Evolutionary conservation across 2,113 vertebrate genomes (phyloP).

Genomic region (Haemorhous mexicanus): DNA sequence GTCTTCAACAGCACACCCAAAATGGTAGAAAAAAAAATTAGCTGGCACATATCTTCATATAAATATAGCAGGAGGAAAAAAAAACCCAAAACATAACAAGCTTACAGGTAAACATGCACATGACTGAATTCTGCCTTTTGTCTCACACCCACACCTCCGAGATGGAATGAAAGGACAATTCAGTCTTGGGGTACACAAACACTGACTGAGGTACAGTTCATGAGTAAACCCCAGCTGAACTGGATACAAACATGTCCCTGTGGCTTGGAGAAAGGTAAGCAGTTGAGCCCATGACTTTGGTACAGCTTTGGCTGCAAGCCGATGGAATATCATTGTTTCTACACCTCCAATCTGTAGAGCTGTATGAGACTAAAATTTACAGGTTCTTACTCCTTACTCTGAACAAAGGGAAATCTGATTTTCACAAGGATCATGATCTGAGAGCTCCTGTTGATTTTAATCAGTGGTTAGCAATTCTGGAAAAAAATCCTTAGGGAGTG

Average conservation of each 20-base stretch:
- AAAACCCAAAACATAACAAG: not conserved
- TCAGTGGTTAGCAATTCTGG: not conserved
- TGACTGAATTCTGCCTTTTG: not conserved
- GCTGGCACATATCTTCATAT: not conserved
- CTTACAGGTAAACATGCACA: not conserved
- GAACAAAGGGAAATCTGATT: not conserved
- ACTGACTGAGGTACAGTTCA: not conserved
- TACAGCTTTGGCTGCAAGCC: not conserved
- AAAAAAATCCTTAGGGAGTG: not conserved
- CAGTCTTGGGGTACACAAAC: not conserved
- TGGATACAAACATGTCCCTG: not conserved
- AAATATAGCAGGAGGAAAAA: not conserved
- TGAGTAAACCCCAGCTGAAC: not conserved
- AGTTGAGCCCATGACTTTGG: not conserved
- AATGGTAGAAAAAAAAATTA: not conserved
- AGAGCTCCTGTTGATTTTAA: not conserved
- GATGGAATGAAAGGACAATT: not conserved
- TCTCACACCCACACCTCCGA: not conserved
- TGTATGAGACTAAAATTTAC: not conserved
- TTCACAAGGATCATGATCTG: not conserved
- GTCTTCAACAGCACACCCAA: not conserved
- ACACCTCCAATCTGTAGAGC: not conserved
- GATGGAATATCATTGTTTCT: not conserved
- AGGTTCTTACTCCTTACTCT: not conserved
- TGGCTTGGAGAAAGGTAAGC: not conserved